Conservation (phyloP, 2,888 invertebrate species). For the Doris montereyensis region DNA sequence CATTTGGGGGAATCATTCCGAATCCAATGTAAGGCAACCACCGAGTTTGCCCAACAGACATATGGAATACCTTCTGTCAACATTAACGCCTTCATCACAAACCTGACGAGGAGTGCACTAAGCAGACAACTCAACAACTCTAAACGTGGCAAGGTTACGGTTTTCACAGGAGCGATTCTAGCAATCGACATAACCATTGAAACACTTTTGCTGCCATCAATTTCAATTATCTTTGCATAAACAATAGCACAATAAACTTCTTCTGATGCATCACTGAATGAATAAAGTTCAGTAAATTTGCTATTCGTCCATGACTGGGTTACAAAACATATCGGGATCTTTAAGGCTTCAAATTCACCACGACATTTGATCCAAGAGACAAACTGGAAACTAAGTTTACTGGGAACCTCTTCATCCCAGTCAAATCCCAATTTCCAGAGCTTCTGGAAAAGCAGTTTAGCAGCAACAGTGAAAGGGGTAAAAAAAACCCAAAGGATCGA, state of each 20-base stretch:
- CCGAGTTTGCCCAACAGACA: not conserved
- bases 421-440: too few species aligned
- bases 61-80: not conserved
- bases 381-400: too few species aligned
- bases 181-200: not conserved
- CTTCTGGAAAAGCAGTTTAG: too few species aligned
- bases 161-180: not conserved
- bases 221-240: not conserved
- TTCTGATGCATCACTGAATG: not conserved
- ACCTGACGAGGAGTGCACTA: not conserved
- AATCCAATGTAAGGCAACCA: not conserved
- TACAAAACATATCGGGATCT: too few species aligned
- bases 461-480: too few species aligned
- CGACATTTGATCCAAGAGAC: too few species aligned
- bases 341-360: too few species aligned
- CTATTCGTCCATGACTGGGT: too few species aligned
- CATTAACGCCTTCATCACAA: not conserved
- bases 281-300: not conserved
- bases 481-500: too few species aligned
- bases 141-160: not conserved
- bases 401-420: too few species aligned
- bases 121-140: not conserved
- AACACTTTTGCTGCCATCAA: not conserved
- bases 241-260: not conserved
- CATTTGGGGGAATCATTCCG: not conserved